Evolutionary conservation across 2,113 vertebrate genomes (phyloP).

Genomic region (Pica pica): DNA sequence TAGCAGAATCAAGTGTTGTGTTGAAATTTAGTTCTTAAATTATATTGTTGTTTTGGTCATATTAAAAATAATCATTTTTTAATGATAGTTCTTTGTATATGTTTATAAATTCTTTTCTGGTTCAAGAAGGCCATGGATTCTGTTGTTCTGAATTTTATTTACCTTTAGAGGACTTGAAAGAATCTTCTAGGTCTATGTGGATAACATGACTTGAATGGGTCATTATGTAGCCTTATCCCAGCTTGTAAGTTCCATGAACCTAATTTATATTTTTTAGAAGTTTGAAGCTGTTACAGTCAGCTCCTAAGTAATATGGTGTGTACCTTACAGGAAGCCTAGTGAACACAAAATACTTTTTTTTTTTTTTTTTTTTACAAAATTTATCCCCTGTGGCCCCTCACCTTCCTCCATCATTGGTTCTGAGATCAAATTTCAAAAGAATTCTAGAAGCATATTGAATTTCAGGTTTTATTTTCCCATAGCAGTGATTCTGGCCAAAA

Average conservation of each 20-base stretch:
- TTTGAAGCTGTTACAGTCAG: neutral
- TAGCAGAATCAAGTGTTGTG: neutral
- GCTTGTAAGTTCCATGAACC: neutral
- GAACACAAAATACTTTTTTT: neutral
- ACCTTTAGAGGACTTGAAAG: neutral
- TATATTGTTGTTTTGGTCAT: neutral
- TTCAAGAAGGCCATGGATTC: neutral
- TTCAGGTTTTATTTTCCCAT: constrained; percentile 65
- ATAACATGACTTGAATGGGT: neutral
- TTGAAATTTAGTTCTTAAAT: neutral
- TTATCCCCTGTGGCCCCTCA: constrained; percentile 10
- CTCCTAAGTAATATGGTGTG: neutral
- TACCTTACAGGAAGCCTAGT: neutral
- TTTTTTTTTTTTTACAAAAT: neutral
- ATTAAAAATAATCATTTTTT: neutral
- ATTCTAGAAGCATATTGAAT: constrained; percentile 69
- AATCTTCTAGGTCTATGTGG: neutral
- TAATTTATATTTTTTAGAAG: neutral
- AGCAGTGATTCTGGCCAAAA: constrained; percentile 64
- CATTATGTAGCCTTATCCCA: neutral
- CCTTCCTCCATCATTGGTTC: constrained; percentile 14
- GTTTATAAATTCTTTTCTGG: neutral
- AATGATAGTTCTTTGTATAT: neutral
- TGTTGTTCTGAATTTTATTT: neutral
- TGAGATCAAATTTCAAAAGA: constrained; percentile 72